Base-by-base conservation (phyloP, 2,888 invertebrate species). In the Andrena haemorrhoa region DNA sequence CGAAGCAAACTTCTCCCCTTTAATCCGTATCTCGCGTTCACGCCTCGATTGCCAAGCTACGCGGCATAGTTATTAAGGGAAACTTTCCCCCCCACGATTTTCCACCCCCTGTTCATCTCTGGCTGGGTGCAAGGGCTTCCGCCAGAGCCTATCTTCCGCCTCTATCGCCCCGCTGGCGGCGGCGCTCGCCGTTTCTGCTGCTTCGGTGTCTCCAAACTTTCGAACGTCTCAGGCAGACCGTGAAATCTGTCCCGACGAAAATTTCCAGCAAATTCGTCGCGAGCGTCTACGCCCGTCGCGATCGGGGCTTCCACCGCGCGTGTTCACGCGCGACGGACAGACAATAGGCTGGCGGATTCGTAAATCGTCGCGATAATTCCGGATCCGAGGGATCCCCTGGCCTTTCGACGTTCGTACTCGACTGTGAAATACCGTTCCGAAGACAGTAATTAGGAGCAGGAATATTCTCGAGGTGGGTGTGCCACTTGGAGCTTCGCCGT, bases 1-100 rank as follows among this genome's bases (percentile, higher is more conserved):
- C 75, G 68, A 75, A 72, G 79, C 77, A 61, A 89, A 89, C 68
- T 89, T 90, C 87, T 88, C 90, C 88, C 86, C 90, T 92, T 91
- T 92, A 92, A 92, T 92, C 91, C 91, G 91, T 92, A 92, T 92
- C 92, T 91, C 90, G 89, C 89, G 89, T 92, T 92, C 89, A 91
- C 91, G 92, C 92, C 89, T 91, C 90, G 92, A 92, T 91, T 89
- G 90, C 87, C 88, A 86, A 79, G 89, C 89, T 86, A 89, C 88
- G 89, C 92, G 89, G 89, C 89, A 92, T 91, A 91, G 90, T 92
- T 91, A 91, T 91, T 91, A 90, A 90, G 89, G 89, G 89, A 92
- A 92, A 92, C 89, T 92, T 92, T 91, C 89, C 80, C 73, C 88
- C 87, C 86, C 86, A 77, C 86, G 88, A 76, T 86, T 80, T 79